Conservation (phyloP, 2,888 invertebrate genomes). For the Microctonus brassicae region DNA sequence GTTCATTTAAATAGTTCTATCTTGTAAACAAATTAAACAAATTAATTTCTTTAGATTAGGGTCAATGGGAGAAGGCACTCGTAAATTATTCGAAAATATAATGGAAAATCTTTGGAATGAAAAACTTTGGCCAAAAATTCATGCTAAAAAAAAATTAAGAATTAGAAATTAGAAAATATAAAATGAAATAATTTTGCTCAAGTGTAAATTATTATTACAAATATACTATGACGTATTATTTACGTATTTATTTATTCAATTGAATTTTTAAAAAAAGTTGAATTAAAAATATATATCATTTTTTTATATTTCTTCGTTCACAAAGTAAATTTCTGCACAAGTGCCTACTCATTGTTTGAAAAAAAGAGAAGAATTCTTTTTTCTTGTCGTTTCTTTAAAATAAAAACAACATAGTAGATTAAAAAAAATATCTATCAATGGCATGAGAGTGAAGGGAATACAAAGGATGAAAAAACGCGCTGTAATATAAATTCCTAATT, state of each 20-base stretch:
- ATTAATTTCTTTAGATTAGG: no score
- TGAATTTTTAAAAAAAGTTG: no score
- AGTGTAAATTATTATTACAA: no score
- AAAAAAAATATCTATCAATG: not conserved
- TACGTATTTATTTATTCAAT: slow-evolving; percentile 12
- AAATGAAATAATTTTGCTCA: not conserved
- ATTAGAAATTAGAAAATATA: slow-evolving; percentile 23
- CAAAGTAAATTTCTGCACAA: not conserved
- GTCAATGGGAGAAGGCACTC: slow-evolving; percentile 56
- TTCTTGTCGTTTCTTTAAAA: not conserved
- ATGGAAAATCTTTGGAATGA: not conserved
- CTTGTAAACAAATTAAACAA: no score
- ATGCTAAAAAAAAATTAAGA: slow-evolving; percentile 1
- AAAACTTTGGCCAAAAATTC: not conserved
- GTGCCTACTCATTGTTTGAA: not conserved
- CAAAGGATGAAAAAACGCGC: not conserved
- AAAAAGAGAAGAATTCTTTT: no score
- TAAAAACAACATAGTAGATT: no score
- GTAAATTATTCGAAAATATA: slow-evolving; percentile 57
- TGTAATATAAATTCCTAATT: not conserved
- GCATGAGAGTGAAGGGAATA: not conserved
- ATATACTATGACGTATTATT: slow-evolving; percentile 25
- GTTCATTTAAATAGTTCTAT: no score
- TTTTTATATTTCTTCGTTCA: not conserved
- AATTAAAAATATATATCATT: slow-evolving; percentile 2